Conservation (phyloP, 1,140 invertebrate genomes). For the Drosophila pseudoananassae region DNA sequence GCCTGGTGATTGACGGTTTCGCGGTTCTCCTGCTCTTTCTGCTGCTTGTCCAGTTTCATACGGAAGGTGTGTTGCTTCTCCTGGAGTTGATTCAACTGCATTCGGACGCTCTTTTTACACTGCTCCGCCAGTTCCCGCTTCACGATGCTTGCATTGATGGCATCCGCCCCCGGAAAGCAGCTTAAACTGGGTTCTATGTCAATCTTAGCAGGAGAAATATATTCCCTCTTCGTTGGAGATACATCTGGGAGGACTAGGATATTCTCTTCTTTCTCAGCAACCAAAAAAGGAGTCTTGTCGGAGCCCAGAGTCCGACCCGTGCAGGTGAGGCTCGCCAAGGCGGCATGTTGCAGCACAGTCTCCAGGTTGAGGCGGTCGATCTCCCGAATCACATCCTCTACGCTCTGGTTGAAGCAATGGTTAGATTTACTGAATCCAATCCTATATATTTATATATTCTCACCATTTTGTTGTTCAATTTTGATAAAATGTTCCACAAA, state of each 20-base stretch:
- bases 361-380: slow-evolving; percentile 31
- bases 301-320: slow-evolving; percentile 53
- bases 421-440: not conserved
- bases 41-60: not conserved
- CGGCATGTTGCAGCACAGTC: slow-evolving; percentile 51
- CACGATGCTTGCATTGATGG: slow-evolving; percentile 53
- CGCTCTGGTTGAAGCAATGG: slow-evolving; percentile 27
- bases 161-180: slow-evolving; percentile 43
- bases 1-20: slow-evolving; percentile 1
- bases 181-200: slow-evolving; percentile 7
- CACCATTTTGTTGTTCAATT: slow-evolving; percentile 24
- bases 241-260: not conserved
- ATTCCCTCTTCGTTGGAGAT: not conserved
- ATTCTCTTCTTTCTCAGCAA: not conserved
- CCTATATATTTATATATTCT: too few species aligned
- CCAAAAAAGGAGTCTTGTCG: slow-evolving; percentile 38
- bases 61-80: slow-evolving; percentile 40
- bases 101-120: slow-evolving; percentile 55
- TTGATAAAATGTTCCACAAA: not conserved
- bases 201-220: not conserved
- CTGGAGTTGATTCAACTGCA: slow-evolving; percentile 53
- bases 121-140: slow-evolving; percentile 54
- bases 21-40: slow-evolving; percentile 6
- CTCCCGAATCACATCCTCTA: slow-evolving; percentile 45
- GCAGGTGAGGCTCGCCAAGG: slow-evolving; percentile 39